Base-by-base conservation (phyloP, 2,888 invertebrate species). In the Camponotus fellah region DNA sequence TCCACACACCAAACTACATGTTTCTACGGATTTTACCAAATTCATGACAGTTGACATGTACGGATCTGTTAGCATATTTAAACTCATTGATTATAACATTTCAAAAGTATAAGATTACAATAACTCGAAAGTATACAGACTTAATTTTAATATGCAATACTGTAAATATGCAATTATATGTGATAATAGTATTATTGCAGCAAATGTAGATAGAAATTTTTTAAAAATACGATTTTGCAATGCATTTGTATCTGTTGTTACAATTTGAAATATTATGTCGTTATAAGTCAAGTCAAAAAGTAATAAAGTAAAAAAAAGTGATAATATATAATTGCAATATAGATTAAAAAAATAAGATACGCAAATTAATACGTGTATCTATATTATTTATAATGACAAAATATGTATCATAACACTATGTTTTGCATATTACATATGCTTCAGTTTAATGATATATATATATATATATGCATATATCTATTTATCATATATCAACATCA, bases 21-120 rank as follows among this genome's bases (percentile, higher is more conserved):
- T 94, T 62, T 94, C 95, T 0, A 71, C 89, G 2, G 93, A 94
- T 87, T 95, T 95, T 84, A 91, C 89, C 21, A 94, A 94, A 87
- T 94, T 94, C 85, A 82, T 95, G n/a, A 93, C 92, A 32, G 90
- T 94, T 32, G 94, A 95, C 53, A 92, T 92, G 68, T 92, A 94
- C 65, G 95, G 95, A 4, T 91, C 92, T 34, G 91, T 94, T 34
- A 93, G 88, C 84, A 93, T 91, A 5, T 93, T 93, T 46, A 89
- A 89, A 8, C 80, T 93, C 68, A 90, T 92, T 84, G 89, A 87
- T 8, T 85, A 84, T 26, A 8, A 9, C 56, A 74, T n/a, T 21
- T 26, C 26, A 26, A 26, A 26, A 26, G 26, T 26, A 26, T 26
- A 26, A 26, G 26, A 26, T 26, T 26, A 26, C 2, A 26, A 26